phyloP scores from a whole-genome alignment of 2,888 invertebrate genomes.

The Odontothrips loti region DNA sequence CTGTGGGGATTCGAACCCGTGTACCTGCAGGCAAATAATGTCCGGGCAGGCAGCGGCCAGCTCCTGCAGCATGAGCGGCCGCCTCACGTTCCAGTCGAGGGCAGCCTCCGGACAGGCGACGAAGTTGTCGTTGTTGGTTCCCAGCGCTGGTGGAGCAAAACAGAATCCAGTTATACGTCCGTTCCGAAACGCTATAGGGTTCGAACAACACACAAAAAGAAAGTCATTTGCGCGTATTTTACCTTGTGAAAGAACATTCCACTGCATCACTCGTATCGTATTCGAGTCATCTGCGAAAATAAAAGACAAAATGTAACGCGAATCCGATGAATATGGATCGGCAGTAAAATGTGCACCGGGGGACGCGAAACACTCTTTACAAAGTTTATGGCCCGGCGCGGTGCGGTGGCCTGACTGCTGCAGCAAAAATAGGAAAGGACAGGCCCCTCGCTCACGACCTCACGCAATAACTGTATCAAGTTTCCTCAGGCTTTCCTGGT shows the following conservation, averaged over 20 bases:
- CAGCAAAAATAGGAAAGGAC: too few relatives aligned
- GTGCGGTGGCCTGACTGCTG: neutral
- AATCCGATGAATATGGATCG: neutral
- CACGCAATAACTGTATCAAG: too few relatives aligned
- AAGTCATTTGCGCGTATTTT: constrained; percentile 43
- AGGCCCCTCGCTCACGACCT: too few relatives aligned
- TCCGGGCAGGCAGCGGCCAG: constrained; percentile 64
- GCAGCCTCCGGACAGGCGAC: constrained; percentile 66
- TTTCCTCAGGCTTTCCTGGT: too few relatives aligned
- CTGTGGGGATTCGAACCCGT: neutral
- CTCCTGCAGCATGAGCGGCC: constrained; percentile 65
- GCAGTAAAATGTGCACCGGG: too few relatives aligned
- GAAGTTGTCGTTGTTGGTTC: constrained; percentile 66
- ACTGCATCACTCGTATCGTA: constrained; percentile 59
- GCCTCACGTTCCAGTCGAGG: constrained; percentile 62
- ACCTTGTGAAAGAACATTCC: constrained; percentile 71
- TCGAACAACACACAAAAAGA: constrained; percentile 23
- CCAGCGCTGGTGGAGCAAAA: constrained; percentile 55
- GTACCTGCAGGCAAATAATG: constrained; percentile 66
- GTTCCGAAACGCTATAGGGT: too few relatives aligned
- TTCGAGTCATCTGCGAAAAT: neutral
- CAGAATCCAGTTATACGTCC: neutral
- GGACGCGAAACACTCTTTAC: too few relatives aligned
- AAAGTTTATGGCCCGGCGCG: neutral
- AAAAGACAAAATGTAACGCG: neutral